Evolutionary conservation across 2,113 vertebrate species (phyloP).

Genomic region (Chamaea fasciata): DNA sequence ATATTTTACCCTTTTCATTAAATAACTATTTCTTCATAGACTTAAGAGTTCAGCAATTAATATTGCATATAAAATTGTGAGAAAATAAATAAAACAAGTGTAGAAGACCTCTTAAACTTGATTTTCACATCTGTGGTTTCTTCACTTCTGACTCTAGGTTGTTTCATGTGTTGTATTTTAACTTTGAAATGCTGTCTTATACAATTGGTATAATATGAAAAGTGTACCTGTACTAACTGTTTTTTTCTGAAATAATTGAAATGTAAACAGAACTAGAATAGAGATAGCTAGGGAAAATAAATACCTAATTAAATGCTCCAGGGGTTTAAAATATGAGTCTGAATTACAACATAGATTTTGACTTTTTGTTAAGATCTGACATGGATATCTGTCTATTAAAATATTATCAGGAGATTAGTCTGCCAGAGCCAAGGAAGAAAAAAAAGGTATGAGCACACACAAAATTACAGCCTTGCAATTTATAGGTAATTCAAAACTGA

Average conservation of each 20-base stretch:
- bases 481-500: slow-evolving; percentile 46
- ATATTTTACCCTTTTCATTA: not conserved
- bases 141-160: not conserved
- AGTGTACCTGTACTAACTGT: not conserved
- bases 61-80: not conserved
- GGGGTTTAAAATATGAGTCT: slow-evolving; percentile 10
- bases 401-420: slow-evolving; percentile 53
- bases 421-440: slow-evolving; percentile 32
- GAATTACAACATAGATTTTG: slow-evolving; percentile 39
- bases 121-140: not conserved
- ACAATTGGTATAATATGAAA: not conserved
- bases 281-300: not conserved
- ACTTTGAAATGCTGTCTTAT: not conserved
- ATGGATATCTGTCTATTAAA: slow-evolving; percentile 60
- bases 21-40: not conserved
- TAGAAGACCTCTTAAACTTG: not conserved
- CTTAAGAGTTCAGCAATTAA: not conserved
- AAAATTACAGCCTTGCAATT: slow-evolving; percentile 65
- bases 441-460: slow-evolving; percentile 34
- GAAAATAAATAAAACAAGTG: not conserved
- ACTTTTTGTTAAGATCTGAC: slow-evolving; percentile 18
- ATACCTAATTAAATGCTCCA: slow-evolving; percentile 34
- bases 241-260: not conserved
- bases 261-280: slow-evolving; percentile 15
- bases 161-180: not conserved